Evolutionary conservation across 2,113 vertebrate species (phyloP), one percentile per base, ranked within the genome.

Genomic region (Chaenogobius annularis): DNA sequence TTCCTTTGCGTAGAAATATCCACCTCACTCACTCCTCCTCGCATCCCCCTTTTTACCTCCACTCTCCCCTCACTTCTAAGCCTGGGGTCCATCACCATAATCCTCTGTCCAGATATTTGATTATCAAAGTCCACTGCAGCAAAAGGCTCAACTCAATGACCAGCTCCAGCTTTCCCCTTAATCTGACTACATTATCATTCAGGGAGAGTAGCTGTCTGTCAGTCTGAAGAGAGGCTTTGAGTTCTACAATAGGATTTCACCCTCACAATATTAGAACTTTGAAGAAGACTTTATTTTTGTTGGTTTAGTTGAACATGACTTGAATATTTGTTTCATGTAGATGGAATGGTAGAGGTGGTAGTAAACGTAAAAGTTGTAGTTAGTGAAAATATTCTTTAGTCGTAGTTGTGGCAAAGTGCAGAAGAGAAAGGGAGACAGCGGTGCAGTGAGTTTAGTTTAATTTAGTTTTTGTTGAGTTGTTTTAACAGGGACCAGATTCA

Each of bases 81-180:
- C 79, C 87, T 66, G 80, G 65, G 69, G 20, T 74, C 73, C 61
- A 86, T 83, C 82, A 72, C 54, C 48, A 23, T 85, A 86, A 81
- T 83, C 85, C 70, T 74, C 66, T 22, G 56, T 58, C 54, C 52
- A 73, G 78, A 84, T 85, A 84, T 88, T 82, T 81, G 79, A 87
- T 88, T 85, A 83, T 85, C 81, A 81, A 85, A 81, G 83, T 77
- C 67, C 63, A 71, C 65, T 73, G 37, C 63, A 72, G 69, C 64
- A 72, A 35, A 78, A 80, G 37, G 26, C 78, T 84, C 55, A 68
- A 69, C 67, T 78, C 74, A 73, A 37, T 0, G 10, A 48, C 82
- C 68, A 65, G 64, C 14, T 54, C 31, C 61, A 83, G 73, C 69
- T 74, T 37, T 15, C 73, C 86, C 35, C 31, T 64, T 43, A 69